phyloP scores from a whole-genome alignment of 2,888 invertebrate genomes.

The Steromphala cineraria region DNA sequence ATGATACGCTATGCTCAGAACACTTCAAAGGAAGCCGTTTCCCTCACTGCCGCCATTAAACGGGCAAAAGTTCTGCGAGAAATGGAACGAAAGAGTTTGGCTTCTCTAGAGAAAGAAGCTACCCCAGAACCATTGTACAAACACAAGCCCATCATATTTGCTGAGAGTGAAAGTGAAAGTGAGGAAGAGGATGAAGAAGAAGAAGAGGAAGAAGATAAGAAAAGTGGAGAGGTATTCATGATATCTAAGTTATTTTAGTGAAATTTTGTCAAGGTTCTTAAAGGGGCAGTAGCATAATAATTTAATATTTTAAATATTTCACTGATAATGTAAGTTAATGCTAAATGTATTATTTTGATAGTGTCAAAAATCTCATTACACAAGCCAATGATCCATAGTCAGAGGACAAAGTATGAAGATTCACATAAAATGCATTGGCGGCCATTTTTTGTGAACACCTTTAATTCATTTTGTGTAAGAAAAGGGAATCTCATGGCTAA shows the following conservation, averaged over 20 bases:
- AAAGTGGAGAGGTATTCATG: slow-evolving; percentile 36
- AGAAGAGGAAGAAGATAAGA: slow-evolving; percentile 27
- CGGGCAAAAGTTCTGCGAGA: background rate
- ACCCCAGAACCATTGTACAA: background rate
- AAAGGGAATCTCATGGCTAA: too few relatives aligned
- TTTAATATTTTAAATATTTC: too few relatives aligned
- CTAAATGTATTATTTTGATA: too few relatives aligned
- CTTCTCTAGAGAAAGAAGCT: background rate
- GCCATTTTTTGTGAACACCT: too few relatives aligned
- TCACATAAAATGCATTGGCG: too few relatives aligned
- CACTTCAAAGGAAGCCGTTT: background rate
- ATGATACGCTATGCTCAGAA: background rate
- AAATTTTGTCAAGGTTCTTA: slow-evolving; percentile 25
- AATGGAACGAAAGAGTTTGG: background rate
- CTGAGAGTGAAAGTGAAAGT: background rate
- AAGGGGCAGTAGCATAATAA: too few relatives aligned
- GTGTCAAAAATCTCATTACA: too few relatives aligned
- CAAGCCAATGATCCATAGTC: too few relatives aligned
- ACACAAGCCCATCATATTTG: background rate
- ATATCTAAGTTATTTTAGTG: slow-evolving; percentile 47
- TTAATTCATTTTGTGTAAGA: too few relatives aligned
- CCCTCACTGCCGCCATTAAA: background rate
- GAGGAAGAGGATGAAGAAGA: background rate
- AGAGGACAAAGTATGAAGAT: too few relatives aligned
- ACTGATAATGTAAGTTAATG: too few relatives aligned